Evolutionary conservation across 1,140 invertebrate species (phyloP).

Genomic region (Microplitis mediator): DNA sequence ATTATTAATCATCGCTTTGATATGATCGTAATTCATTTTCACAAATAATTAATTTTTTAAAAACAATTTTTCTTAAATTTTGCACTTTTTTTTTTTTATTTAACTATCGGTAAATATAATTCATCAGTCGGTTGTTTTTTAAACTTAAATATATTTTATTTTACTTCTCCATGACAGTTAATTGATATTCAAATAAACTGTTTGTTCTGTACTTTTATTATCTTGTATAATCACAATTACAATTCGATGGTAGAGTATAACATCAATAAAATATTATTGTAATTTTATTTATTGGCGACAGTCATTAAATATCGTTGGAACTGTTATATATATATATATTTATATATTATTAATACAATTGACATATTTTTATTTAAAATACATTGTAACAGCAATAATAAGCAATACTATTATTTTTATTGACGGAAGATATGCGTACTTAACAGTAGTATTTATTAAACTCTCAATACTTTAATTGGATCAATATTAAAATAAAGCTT

Average conservation of each 20-base stretch:
- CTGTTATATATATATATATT: too few relatives aligned
- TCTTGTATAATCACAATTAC: neutral
- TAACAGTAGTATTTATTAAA: neutral
- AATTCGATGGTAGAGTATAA: neutral
- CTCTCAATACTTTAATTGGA: too few relatives aligned
- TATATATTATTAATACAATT: neutral
- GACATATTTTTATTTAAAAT: neutral
- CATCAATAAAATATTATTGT: constrained; percentile 10
- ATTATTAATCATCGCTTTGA: constrained; percentile 30
- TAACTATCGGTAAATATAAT: too few relatives aligned
- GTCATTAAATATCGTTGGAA: neutral
- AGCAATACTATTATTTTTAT: neutral
- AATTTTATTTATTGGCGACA: neutral
- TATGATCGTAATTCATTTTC: neutral
- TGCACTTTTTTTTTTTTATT: too few relatives aligned
- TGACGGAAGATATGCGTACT: neutral
- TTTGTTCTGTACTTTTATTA: neutral
- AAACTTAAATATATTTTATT: neutral
- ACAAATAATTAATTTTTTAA: too few relatives aligned
- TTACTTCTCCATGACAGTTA: neutral
- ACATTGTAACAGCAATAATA: neutral
- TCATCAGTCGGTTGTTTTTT: neutral
- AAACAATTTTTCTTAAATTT: too few relatives aligned
- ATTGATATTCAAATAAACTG: neutral
- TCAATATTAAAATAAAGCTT: too few relatives aligned